Conservation (phyloP, 2,888 invertebrate genomes). For the Lasius fuliginosus region DNA sequence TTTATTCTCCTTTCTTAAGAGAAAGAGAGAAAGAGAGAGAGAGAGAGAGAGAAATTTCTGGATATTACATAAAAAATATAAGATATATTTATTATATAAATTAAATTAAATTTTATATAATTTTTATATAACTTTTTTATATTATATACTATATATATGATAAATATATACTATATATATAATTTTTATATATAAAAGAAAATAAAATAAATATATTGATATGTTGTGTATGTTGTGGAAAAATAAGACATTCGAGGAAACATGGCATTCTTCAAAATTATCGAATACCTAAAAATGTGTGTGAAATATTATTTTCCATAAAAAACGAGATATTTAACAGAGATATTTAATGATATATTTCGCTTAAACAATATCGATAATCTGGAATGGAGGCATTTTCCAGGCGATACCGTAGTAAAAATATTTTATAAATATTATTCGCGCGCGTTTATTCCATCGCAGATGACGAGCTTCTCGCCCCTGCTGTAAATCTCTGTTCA, state of each 20-base stretch:
- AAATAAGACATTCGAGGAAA: neutral
- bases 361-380: slow-evolving; percentile 14
- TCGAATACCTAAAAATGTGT: neutral
- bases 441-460: neutral
- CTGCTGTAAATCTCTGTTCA: slow-evolving; percentile 18
- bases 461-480: neutral
- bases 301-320: neutral
- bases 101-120: neutral
- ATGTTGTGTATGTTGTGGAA: neutral
- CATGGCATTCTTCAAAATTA: neutral
- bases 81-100: neutral
- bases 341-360: neutral
- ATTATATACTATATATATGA: neutral
- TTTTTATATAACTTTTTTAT: neutral
- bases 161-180: no score
- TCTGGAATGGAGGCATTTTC: neutral
- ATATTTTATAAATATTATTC: slow-evolving; percentile 24
- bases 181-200: neutral
- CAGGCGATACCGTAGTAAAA: neutral
- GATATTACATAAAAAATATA: neutral
- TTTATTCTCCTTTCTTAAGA: neutral
- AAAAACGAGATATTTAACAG: no score
- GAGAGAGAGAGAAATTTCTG: neutral
- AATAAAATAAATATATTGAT: neutral
- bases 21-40: neutral